phyloP scores from a whole-genome alignment of 2,888 invertebrate genomes.

The Oegoconia quadripuncta region DNA sequence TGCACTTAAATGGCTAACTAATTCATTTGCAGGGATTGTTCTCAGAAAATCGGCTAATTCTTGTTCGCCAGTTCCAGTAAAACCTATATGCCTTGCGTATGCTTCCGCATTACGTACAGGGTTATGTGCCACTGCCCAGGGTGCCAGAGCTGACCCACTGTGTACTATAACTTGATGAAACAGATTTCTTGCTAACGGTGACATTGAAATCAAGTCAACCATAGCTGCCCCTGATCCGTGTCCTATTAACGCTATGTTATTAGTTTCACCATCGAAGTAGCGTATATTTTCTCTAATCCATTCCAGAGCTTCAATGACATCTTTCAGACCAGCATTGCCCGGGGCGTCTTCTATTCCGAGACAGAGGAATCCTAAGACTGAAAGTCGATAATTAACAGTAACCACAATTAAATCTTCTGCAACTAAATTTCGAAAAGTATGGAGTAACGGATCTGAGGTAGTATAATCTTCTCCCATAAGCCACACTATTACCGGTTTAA shows the following conservation, averaged over 20 bases:
- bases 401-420: conserved; percentile 81
- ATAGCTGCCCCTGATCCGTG: conserved; percentile 88
- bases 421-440: conserved; percentile 79
- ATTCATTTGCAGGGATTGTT: conserved; percentile 34
- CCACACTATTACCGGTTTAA: conserved; percentile 62
- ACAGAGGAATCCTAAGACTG: conserved; percentile 85
- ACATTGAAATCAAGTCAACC: conserved; percentile 60
- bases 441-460: conserved; percentile 31
- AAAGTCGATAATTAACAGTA: conserved; percentile 84
- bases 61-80: conserved; percentile 30
- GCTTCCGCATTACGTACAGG: conserved; percentile 49
- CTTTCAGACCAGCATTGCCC: conserved; percentile 92
- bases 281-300: conserved; percentile 87
- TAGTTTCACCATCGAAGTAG: conserved; percentile 87
- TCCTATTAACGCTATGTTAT: conserved; percentile 87
- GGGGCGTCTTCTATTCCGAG: conserved; percentile 80
- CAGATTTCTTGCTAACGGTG: conserved; percentile 42
- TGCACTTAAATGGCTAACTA: conserved; percentile 36
- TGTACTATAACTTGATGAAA: conserved; percentile 57
- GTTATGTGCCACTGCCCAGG: conserved; percentile 65
- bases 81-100: conserved; percentile 44
- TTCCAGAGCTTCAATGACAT: conserved; percentile 87
- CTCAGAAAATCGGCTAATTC: conserved; percentile 44
- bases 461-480: conserved; percentile 58
- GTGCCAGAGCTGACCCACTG: conserved; percentile 61